Percentiles rank a stretch among this genome's conserved stretches.
Evolutionary conservation across 2,888 invertebrate species (phyloP).

Genomic region (Malthinus seriepunctatus): DNA sequence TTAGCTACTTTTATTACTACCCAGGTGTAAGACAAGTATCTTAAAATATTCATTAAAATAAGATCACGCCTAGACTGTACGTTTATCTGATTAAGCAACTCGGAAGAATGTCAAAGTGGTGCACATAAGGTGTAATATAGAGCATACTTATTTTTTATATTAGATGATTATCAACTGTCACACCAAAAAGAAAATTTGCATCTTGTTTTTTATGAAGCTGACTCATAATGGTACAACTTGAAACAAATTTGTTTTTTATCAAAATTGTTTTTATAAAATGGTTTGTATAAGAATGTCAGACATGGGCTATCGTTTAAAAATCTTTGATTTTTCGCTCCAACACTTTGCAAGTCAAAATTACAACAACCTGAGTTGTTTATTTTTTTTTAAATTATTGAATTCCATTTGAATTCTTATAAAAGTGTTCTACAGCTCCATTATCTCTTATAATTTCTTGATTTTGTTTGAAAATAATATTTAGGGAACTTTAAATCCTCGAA

Average conservation of each 20-base stretch:
- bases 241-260: not conserved
- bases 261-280: not conserved
- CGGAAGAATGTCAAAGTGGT: conserved; percentile 17
- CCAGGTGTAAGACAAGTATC: conserved; percentile 18
- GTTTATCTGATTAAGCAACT: conserved; percentile 15
- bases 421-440: too few relatives aligned
- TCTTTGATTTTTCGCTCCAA: too few relatives aligned
- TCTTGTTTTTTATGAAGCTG: conserved; percentile 1
- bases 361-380: too few relatives aligned
- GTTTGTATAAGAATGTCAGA: not conserved
- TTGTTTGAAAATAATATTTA: too few relatives aligned
- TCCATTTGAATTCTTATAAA: too few relatives aligned
- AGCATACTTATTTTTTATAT: conserved; percentile 4
- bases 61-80: conserved; percentile 17
- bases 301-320: too few relatives aligned
- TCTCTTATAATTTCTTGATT: too few relatives aligned
- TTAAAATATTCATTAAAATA: conserved; percentile 15
- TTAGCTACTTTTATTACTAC: conserved; percentile 5
- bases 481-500: too few relatives aligned
- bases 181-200: conserved; percentile 5
- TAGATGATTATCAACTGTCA: conserved; percentile 5
- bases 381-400: too few relatives aligned
- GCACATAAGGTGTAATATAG: conserved; percentile 10
- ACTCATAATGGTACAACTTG: not conserved
- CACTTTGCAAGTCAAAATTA: too few relatives aligned